These are phyloP conservation scores for Tortrix viridana DNA, from an alignment of 2,888 invertebrate species.

Conservation along the genomic window DNA sequence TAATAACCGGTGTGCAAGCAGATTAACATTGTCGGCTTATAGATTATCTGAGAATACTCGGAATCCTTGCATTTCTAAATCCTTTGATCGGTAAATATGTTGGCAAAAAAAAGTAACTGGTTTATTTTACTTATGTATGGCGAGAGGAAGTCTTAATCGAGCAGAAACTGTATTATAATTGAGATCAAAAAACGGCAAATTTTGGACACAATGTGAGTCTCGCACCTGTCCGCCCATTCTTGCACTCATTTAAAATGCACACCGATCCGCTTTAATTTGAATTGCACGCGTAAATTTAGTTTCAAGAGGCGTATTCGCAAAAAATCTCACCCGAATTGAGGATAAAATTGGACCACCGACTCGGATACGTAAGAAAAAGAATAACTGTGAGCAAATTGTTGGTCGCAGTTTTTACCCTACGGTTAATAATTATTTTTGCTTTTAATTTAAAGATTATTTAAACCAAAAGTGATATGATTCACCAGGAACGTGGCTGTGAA, in stretches of 20 bases:
- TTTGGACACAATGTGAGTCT: constrained; percentile 25
- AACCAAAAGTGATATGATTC: neutral
- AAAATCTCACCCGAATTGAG: constrained; percentile 6
- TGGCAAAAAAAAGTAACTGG: neutral
- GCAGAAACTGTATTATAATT: constrained; percentile 30
- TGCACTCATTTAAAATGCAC: constrained; percentile 13
- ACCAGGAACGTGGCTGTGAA: neutral
- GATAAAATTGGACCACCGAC: constrained; percentile 33
- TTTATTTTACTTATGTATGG: constrained; percentile 18
- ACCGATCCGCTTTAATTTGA: constrained; percentile 32
- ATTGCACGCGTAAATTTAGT: constrained; percentile 36
- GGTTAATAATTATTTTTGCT: too few relatives aligned
- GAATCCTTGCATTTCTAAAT: constrained; percentile 5
- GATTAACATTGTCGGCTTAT: constrained; percentile 19
- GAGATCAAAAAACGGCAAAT: constrained; percentile 21
- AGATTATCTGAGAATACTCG: constrained; percentile 12
- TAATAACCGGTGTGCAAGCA: constrained; percentile 28
- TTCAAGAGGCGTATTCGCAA: constrained; percentile 12
- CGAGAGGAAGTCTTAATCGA: constrained; percentile 25
- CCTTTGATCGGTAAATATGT: constrained; percentile 2
- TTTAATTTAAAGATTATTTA: too few relatives aligned
- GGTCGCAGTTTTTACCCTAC: too few relatives aligned
- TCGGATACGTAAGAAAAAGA: neutral
- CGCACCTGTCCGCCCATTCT: constrained; percentile 35
- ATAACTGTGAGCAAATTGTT: too few relatives aligned